These are phyloP conservation scores for Xenopus tropicalis DNA, from an alignment of 2,113 vertebrate genomes.

Conservation along the genomic window DNA sequence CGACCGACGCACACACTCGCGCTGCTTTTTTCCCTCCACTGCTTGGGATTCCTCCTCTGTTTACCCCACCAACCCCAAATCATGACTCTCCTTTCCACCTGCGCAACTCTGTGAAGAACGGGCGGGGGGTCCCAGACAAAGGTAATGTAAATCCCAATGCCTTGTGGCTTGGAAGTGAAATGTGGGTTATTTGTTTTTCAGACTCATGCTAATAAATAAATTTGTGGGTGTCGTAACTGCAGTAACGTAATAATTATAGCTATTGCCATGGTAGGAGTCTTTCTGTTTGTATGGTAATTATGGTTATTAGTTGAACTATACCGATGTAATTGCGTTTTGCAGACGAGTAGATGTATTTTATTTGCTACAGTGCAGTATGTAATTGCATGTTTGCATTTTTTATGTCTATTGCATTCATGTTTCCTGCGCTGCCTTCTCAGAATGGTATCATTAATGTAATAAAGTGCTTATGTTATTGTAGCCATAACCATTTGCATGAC, in stretches of 20 bases:
- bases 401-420: not conserved
- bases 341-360: constrained; percentile 18
- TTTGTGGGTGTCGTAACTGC: constrained; percentile 11
- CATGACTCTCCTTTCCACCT: constrained; percentile 74
- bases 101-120: constrained; percentile 74
- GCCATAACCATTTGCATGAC: too few relatives aligned
- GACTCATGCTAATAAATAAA: not conserved
- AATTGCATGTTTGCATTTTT: constrained; percentile 9
- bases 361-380: constrained; percentile 4
- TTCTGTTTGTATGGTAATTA: not conserved
- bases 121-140: constrained; percentile 74
- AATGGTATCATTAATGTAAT: not conserved
- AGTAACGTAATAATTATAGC: constrained; percentile 16
- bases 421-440: not conserved
- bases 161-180: too few relatives aligned
- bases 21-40: constrained; percentile 80
- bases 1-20: constrained; percentile 69
- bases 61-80: constrained; percentile 74
- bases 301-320: constrained; percentile 37
- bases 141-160: constrained; percentile 61
- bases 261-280: constrained; percentile 20
- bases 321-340: constrained; percentile 37
- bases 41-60: constrained; percentile 80
- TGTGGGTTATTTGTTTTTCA: not conserved
- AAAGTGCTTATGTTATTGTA: not conserved